Percentiles rank a stretch among this genome's conserved stretches.
Evolutionary conservation across 1,140 invertebrate genomes (phyloP).

Genomic region (Pseudomyrmex sp.): DNA sequence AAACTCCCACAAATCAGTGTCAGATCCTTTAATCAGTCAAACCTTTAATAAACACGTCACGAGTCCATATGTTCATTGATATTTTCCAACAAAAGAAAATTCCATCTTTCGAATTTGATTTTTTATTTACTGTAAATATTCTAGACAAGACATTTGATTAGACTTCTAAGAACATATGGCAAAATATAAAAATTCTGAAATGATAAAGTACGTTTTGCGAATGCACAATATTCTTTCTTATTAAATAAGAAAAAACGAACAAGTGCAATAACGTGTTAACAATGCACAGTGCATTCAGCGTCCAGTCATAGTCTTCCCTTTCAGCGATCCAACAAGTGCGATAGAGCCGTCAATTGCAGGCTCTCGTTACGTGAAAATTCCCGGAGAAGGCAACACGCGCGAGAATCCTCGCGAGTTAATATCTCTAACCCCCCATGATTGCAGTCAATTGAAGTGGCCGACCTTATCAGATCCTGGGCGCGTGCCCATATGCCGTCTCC

Average conservation of each 20-base stretch:
- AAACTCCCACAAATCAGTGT: slow-evolving; percentile 46
- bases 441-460: slow-evolving; percentile 80
- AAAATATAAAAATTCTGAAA: neutral
- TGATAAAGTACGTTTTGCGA: too few species aligned
- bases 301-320: neutral
- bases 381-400: slow-evolving; percentile 10
- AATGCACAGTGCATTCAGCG: neutral
- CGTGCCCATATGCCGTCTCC: slow-evolving; percentile 82
- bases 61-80: slow-evolving; percentile 22
- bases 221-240: too few species aligned
- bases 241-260: neutral
- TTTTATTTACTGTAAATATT: neutral
- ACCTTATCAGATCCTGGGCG: slow-evolving; percentile 81
- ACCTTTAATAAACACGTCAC: slow-evolving; percentile 9
- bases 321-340: slow-evolving; percentile 62
- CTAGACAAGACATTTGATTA: neutral
- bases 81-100: neutral
- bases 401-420: slow-evolving; percentile 71
- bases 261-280: neutral
- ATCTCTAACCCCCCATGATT: slow-evolving; percentile 79
- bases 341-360: slow-evolving; percentile 80
- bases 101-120: neutral
- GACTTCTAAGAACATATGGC: neutral
- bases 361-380: slow-evolving; percentile 76
- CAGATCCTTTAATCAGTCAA: slow-evolving; percentile 12